Percentiles rank a stretch among this genome's conserved stretches.
phyloP scores from a whole-genome alignment of 1,140 invertebrate genomes.

The Plectus sambesii region DNA sequence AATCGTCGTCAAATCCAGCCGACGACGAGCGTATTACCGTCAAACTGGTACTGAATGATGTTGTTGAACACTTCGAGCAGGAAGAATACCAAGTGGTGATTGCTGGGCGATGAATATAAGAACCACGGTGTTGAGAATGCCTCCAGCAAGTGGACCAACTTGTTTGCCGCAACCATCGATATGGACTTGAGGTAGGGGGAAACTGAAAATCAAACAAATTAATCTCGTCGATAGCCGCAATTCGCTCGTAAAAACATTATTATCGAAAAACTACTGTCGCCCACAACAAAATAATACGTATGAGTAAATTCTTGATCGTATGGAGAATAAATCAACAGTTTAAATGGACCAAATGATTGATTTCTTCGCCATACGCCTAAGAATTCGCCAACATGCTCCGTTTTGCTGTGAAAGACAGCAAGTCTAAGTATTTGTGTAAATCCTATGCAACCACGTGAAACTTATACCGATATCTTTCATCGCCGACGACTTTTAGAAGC shows the following conservation, averaged over 20 bases:
- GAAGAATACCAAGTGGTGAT: constrained; percentile 97
- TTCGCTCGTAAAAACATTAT: background rate
- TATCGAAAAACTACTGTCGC: background rate
- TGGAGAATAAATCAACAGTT: too few species aligned
- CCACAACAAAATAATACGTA: constrained; percentile 17
- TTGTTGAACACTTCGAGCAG: constrained; percentile 98
- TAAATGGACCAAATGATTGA: too few species aligned
- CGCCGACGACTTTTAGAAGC: too few species aligned
- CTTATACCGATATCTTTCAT: too few species aligned
- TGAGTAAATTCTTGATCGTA: constrained; percentile 7
- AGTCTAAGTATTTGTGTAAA: too few species aligned
- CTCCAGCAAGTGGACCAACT: constrained; percentile 89
- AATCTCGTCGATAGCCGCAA: background rate
- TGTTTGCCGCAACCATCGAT: constrained; percentile 96
- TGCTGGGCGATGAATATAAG: constrained; percentile 82
- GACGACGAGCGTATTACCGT: constrained; percentile 58
- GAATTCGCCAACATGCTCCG: too few species aligned
- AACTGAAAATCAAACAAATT: constrained; percentile 58
- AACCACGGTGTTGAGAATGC: constrained; percentile 97
- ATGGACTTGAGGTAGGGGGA: constrained; percentile 97
- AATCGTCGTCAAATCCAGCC: too few species aligned
- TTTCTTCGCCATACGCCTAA: too few species aligned
- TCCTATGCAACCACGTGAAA: constrained; percentile 8
- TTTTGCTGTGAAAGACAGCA: too few species aligned
- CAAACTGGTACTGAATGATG: constrained; percentile 99